These are phyloP conservation scores for Tragelaphus imberbis DNA, from an alignment of 2,113 vertebrate genomes.

Conservation along the genomic window DNA sequence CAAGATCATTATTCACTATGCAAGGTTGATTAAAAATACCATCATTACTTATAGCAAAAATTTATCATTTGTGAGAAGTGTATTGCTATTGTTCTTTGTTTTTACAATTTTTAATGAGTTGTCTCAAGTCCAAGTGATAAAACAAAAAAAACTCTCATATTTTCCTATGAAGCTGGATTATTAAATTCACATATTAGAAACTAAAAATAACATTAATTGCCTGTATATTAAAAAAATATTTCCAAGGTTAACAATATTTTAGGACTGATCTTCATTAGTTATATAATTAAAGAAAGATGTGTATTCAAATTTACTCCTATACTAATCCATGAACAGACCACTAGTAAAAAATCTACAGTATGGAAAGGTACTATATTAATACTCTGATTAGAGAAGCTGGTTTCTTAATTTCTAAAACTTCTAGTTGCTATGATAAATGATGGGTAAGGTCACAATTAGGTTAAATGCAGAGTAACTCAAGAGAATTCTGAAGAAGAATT, in stretches of 20 bases:
- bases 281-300: background rate
- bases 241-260: background rate
- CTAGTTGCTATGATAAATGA: background rate
- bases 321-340: background rate
- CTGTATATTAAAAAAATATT: background rate
- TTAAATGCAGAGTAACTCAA: background rate
- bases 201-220: background rate
- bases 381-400: background rate
- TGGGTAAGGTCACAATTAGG: background rate
- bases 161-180: background rate
- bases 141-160: background rate
- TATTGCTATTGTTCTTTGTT: background rate
- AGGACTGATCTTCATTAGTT: background rate
- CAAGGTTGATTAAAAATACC: background rate
- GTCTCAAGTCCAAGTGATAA: background rate
- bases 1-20: background rate
- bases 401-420: background rate
- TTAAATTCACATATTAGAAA: background rate
- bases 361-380: background rate
- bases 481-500: background rate
- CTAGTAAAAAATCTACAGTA: background rate
- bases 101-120: background rate
- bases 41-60: background rate
- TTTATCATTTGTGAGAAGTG: background rate
- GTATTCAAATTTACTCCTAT: background rate